Conservation (phyloP, 2,888 invertebrate species). For the Acanthopleura granulata region DNA sequence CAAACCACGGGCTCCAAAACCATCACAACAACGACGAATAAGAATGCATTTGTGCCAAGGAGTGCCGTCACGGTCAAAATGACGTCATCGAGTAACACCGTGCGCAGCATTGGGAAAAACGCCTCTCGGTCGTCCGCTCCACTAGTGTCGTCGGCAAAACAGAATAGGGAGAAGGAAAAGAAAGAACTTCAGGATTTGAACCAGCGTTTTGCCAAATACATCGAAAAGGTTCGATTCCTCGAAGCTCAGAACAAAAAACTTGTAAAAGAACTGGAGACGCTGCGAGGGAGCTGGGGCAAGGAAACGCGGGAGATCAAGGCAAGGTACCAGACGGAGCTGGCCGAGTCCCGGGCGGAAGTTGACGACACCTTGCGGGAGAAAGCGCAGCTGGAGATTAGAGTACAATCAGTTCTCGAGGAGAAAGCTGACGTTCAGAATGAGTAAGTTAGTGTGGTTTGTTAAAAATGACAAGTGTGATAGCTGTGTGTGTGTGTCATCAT, state of each 20-base stretch:
- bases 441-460: not conserved
- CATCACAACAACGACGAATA: too few species aligned
- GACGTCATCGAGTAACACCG: too few species aligned
- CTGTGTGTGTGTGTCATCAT: too few species aligned
- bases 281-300: slow-evolving; percentile 65
- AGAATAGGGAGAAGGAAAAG: slow-evolving; percentile 71
- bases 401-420: slow-evolving; percentile 68
- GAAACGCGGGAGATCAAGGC: slow-evolving; percentile 67
- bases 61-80: too few species aligned
- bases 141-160: slow-evolving; percentile 68
- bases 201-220: slow-evolving; percentile 71
- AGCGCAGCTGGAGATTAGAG: slow-evolving; percentile 71
- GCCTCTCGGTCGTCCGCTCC: slow-evolving; percentile 34
- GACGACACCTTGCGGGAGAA: slow-evolving; percentile 72
- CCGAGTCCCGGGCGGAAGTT: slow-evolving; percentile 71
- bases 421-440: slow-evolving; percentile 59
- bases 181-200: slow-evolving; percentile 72
- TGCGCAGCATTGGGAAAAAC: too few species aligned
- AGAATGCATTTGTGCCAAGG: too few species aligned
- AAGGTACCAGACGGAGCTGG: slow-evolving; percentile 71
- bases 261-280: slow-evolving; percentile 43
- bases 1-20: too few species aligned
- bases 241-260: slow-evolving; percentile 70
- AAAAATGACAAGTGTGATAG: too few species aligned
- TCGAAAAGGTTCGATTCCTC: slow-evolving; percentile 71